A percentile compares a stretch with the other conserved stretches of the same genome.
These are phyloP conservation scores for Epinephelus malabaricus DNA, from an alignment of 2,797 vertebrate genomes.

Conservation along the genomic window DNA sequence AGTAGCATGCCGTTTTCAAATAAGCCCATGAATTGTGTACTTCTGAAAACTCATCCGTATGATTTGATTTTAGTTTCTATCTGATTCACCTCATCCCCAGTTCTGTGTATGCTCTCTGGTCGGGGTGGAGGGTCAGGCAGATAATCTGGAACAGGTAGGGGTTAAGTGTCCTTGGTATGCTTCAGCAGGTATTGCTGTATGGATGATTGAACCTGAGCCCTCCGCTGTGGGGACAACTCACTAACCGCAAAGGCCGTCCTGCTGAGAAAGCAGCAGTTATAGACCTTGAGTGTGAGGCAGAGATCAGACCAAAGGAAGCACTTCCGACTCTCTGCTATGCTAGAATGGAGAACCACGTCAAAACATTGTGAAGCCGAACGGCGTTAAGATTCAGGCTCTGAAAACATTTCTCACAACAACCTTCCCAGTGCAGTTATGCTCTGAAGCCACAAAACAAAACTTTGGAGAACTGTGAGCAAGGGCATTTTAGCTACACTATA, in stretches of 20 bases:
- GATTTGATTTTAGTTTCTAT: slow-evolving; percentile 47
- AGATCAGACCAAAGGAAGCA: slow-evolving; percentile 33
- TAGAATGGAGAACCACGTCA: slow-evolving; percentile 26
- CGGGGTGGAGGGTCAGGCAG: slow-evolving; percentile 33
- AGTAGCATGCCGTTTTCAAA: slow-evolving; percentile 7
- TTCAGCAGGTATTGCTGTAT: slow-evolving; percentile 49
- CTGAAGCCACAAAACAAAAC: slow-evolving; percentile 61
- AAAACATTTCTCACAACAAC: slow-evolving; percentile 40
- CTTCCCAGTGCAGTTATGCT: slow-evolving; percentile 51
- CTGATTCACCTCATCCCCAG: slow-evolving; percentile 14
- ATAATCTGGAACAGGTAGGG: slow-evolving; percentile 49
- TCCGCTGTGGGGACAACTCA: slow-evolving; percentile 43
- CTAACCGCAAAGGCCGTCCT: slow-evolving; percentile 63
- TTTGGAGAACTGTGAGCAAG: slow-evolving; percentile 59
- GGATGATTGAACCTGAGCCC: slow-evolving; percentile 66
- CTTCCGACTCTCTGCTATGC: slow-evolving; percentile 29
- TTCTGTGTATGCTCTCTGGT: slow-evolving; percentile 14
- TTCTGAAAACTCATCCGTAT: slow-evolving; percentile 32
- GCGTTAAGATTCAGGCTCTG: slow-evolving; percentile 35
- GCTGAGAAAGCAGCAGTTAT: slow-evolving; percentile 57
- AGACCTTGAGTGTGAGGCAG: slow-evolving; percentile 51
- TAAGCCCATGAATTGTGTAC: background rate
- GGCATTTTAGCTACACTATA: slow-evolving; percentile 40
- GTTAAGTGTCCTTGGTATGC: slow-evolving; percentile 70
- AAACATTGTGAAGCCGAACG: slow-evolving; percentile 37